Base-by-base conservation (phyloP, 2,888 invertebrate species). In the Eudiplozoon nipponicum region DNA sequence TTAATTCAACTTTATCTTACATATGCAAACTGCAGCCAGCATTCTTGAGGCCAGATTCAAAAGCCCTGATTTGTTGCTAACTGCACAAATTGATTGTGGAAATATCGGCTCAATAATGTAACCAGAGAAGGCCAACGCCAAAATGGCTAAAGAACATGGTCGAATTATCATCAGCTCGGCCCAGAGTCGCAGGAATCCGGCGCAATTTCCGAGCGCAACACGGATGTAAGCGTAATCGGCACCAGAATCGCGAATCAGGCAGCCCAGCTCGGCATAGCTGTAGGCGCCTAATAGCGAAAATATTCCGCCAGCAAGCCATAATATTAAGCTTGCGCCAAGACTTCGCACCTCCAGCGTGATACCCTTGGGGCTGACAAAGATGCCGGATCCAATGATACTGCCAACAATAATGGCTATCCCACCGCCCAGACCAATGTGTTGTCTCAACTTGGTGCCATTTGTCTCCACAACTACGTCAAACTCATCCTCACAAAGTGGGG, bases 221-320 rank as follows among this genome's bases (percentile, higher is more conserved):
- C 78, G 84, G 50, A 94, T 86, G 61, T 94, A 94, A 0, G 90
- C 90, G 60, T 90, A 90, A 62, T 90, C 86, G 0, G 84, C 90
- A 0, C 90, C 50, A 1, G 56, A 56, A 43, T 56, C 51, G 23
- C 52, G 48, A 40, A 64, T 62, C 73, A 80, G 78, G 38, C 78
- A 80, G 26, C 90, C 90, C 47, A 94, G 63, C 60, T 94, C 90
- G 2, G 86, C 84, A 58, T 90, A 94, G 62, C 86, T 90, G 56
- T 84, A 90, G 5, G 90, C 86, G 61, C 76, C 71, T 51, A 84
- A 75, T 74, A 84, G 80, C 43, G 84, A 84, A 58, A 84, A 90
- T 0, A 86, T 55, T 21, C 90, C 90, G 20, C 84, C 55, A 11
- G 52, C 3, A 1, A 75, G 65, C 90, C 90, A 90, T 3, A 90